Evolutionary conservation across 92 coral and sea anemone species (phyloP).

Genomic region (Virgularia gustaviana): DNA sequence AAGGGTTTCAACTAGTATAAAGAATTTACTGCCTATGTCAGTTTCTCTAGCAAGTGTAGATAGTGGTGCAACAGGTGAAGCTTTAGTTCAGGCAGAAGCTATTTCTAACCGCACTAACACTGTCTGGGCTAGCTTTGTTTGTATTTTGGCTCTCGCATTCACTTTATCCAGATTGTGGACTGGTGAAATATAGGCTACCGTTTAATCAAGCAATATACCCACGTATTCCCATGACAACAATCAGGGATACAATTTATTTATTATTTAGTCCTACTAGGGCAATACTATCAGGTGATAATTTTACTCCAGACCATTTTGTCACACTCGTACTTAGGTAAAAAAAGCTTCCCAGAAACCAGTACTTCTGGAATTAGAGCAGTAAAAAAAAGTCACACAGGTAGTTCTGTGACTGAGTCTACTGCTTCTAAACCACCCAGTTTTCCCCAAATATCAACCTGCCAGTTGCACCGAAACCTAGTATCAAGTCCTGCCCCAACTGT

Average conservation of each 20-base stretch:
- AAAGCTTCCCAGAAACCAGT: neutral
- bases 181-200: no score
- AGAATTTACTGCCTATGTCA: neutral
- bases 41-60: neutral
- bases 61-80: neutral
- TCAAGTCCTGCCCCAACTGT: no score
- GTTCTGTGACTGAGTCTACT: neutral
- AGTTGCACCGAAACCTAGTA: no score
- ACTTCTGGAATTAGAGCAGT: neutral
- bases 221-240: no score
- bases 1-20: neutral
- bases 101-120: neutral
- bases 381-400: neutral
- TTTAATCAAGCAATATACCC: no score
- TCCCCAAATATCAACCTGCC: no score
- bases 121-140: neutral
- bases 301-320: neutral
- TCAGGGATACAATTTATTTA: neutral
- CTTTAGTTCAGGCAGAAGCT: neutral
- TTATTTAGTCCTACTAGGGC: neutral
- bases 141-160: conserved; percentile 2
- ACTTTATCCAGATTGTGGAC: no score
- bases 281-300: neutral
- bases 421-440: no score
- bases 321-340: neutral